phyloP scores from a whole-genome alignment of 2,797 vertebrate genomes.

The Furcifer pardalis region DNA sequence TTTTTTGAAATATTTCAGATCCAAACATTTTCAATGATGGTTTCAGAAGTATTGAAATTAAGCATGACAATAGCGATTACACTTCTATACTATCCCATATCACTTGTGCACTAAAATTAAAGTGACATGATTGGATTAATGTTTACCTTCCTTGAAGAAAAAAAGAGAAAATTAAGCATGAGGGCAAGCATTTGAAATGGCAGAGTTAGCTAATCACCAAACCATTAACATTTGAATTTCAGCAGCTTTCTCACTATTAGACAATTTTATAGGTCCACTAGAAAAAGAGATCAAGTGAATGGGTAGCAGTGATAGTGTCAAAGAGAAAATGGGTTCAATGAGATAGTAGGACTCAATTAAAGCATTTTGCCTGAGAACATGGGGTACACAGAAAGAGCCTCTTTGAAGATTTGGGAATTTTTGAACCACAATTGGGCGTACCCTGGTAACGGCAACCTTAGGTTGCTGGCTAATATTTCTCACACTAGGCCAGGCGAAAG shows the following conservation, averaged over 20 bases:
- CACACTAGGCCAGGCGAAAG: too few relatives aligned
- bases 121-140: background rate
- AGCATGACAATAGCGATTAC: too few relatives aligned
- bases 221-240: background rate
- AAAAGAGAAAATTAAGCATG: background rate
- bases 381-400: too few relatives aligned
- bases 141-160: background rate
- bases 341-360: too few relatives aligned
- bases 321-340: background rate
- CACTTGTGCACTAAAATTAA: too few relatives aligned
- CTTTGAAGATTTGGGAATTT: too few relatives aligned
- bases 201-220: background rate
- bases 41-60: background rate
- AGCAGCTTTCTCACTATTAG: background rate
- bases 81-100: too few relatives aligned
- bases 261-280: background rate
- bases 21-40: background rate
- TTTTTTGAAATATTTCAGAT: background rate
- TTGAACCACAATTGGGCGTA: too few relatives aligned
- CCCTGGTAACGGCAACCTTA: too few relatives aligned
- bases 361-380: background rate
- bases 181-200: background rate
- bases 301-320: background rate
- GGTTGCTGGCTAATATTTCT: too few relatives aligned
- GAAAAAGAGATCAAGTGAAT: background rate